A percentile compares a stretch with the other conserved stretches of the same genome.
These are phyloP conservation scores for Orthosia gothica DNA, from an alignment of 2,888 invertebrate genomes.

Conservation along the genomic window DNA sequence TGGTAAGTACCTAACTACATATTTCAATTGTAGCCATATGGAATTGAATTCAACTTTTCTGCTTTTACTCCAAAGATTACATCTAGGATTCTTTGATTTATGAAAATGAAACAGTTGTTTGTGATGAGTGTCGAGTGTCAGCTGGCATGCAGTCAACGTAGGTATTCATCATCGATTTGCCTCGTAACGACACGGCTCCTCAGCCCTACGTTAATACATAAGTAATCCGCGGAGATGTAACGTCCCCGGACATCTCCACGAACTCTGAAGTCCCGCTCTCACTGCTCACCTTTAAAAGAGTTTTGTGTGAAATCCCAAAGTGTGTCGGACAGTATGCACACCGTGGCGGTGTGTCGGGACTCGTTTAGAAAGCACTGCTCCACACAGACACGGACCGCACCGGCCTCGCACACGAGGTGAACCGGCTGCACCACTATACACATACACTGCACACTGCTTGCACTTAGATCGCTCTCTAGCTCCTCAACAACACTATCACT, in stretches of 20 bases:
- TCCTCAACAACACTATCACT: constrained; percentile 60
- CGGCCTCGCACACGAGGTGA: constrained; percentile 80
- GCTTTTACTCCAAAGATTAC: not conserved
- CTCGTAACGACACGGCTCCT: not conserved
- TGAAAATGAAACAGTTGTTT: not conserved
- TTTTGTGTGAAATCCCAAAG: constrained; percentile 70
- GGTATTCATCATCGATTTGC: constrained; percentile 24
- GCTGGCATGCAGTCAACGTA: not conserved
- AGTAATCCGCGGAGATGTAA: not conserved
- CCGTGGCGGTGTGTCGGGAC: constrained; percentile 61
- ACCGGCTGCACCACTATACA: constrained; percentile 79
- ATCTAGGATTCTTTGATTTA: not conserved
- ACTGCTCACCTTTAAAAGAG: constrained; percentile 75
- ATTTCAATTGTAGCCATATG: not conserved
- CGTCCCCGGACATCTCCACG: not conserved
- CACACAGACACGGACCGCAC: constrained; percentile 72
- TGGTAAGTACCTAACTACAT: too few species aligned
- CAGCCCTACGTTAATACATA: constrained; percentile 5
- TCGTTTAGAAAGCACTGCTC: constrained; percentile 68
- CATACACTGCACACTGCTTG: constrained; percentile 71
- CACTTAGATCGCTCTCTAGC: constrained; percentile 56
- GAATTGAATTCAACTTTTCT: not conserved
- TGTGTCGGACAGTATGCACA: constrained; percentile 48
- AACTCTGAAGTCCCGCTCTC: constrained; percentile 3
- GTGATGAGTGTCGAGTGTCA: not conserved